Evolutionary conservation across 2,113 vertebrate species (phyloP).

Genomic region (Aix galericulata): DNA sequence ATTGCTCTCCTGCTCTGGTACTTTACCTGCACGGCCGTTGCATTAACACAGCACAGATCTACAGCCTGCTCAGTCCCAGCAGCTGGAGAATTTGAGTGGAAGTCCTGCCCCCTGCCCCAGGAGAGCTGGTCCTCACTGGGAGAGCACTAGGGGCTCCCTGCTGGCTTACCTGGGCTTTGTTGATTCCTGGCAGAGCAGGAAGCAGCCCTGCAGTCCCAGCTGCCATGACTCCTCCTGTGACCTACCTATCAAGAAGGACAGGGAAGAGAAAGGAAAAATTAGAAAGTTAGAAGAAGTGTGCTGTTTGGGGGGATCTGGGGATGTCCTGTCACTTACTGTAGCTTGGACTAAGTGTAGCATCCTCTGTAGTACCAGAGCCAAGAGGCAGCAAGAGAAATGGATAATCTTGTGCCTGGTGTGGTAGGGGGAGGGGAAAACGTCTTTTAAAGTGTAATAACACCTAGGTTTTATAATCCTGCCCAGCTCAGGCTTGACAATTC

Average conservation of each 20-base stretch:
- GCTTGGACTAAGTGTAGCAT: not conserved
- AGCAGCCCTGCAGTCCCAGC: not conserved
- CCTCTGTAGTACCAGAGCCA: constrained; percentile 7
- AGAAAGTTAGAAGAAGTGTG: not conserved
- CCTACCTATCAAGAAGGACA: not conserved
- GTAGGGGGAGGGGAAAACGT: constrained; percentile 24
- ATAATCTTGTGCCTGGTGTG: constrained; percentile 1
- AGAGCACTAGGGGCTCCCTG: not conserved
- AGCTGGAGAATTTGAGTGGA: not conserved
- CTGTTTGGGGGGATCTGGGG: not conserved
- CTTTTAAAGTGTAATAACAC: constrained; percentile 78
- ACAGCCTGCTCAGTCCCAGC: not conserved
- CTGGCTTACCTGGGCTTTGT: not conserved
- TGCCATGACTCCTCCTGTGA: not conserved
- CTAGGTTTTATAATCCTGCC: constrained; percentile 81
- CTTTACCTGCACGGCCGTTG: not conserved
- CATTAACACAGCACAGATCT: not conserved
- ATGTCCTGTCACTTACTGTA: not conserved
- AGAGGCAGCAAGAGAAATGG: not conserved
- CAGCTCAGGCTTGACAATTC: constrained; percentile 81
- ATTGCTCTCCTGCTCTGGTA: not conserved
- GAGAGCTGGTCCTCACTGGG: not conserved
- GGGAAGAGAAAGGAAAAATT: not conserved
- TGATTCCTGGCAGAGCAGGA: not conserved
- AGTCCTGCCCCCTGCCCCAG: not conserved